Evolutionary conservation across 2,113 vertebrate species (phyloP).

Genomic region (Ictalurus furcatus): DNA sequence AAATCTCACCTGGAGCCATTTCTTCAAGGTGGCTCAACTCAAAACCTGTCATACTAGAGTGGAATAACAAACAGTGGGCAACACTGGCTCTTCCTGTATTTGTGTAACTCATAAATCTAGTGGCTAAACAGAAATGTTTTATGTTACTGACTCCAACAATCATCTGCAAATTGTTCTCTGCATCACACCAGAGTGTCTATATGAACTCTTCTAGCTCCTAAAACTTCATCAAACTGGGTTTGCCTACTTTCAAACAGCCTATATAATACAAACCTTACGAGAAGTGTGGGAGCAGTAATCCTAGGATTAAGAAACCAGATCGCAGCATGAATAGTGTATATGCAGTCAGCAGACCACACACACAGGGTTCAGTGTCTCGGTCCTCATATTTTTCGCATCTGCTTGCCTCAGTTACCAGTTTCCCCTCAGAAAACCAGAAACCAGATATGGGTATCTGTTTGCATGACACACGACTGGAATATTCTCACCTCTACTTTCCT

Average conservation of each 20-base stretch:
- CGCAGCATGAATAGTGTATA: conserved; percentile 19
- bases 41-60: neutral
- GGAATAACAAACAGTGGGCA: neutral
- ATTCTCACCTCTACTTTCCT: conserved; percentile 29
- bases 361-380: conserved; percentile 3
- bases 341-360: neutral
- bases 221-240: neutral
- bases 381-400: conserved; percentile 32
- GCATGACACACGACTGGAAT: conserved; percentile 28
- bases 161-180: neutral
- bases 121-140: neutral
- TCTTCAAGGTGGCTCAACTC: neutral
- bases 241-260: neutral
- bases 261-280: conserved; percentile 1
- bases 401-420: neutral
- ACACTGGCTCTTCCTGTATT: neutral
- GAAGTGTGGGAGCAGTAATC: neutral
- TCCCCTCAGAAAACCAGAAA: conserved; percentile 27
- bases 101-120: neutral
- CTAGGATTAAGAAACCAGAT: conserved; percentile 26
- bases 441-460: conserved; percentile 31
- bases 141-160: neutral
- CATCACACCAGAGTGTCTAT: neutral
- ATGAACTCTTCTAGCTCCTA: neutral
- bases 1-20: neutral